Base-by-base conservation (phyloP, 2,888 invertebrate species). In the Caenorhabditis parvicauda region DNA sequence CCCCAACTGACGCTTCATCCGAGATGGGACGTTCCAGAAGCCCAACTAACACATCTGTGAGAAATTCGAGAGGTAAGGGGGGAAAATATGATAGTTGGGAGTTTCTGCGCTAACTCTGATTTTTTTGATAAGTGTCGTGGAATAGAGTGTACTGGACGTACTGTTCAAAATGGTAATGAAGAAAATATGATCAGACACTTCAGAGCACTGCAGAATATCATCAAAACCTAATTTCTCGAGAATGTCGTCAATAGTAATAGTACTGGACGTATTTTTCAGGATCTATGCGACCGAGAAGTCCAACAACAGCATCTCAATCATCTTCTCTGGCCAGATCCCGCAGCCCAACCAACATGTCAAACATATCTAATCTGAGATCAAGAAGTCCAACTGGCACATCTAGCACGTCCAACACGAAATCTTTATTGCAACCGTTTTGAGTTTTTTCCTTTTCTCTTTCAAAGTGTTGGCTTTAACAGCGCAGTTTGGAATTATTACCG, bases 1-100 rank as follows among this genome's bases (percentile, higher is more conserved):
- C 41, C 2, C 72, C 72, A 2, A 72, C 72, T 5, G 72, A 72
- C 37, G 64, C 54, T 0, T 66, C 66, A 0, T 46, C 59, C 32
- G 72, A 72, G 37, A 67, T 67, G 4, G 72, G 72, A 0, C 32
- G 72, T n/a, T 70, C 72, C 1, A 43, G 72, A 9, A 67, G 67
- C 51, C 72, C 72, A 0, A 72, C 72, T 2, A 70, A 72, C 52
- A 47, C 70, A 4, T 70, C 70, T n/a, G n/a, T n/a, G n/a, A n/a
- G n/a, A n/a, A n/a, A n/a, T n/a, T n/a, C n/a, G n/a, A n/a, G n/a
- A n/a, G n/a, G n/a, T n/a, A n/a, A n/a, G n/a, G n/a, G n/a, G n/a
- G n/a, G n/a, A n/a, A n/a, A n/a, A n/a, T n/a, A n/a, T n/a, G n/a
- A n/a, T n/a, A n/a, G n/a, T n/a, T n/a, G n/a, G n/a, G n/a, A n/a